Evolutionary conservation across 2,888 invertebrate species (phyloP).

Genomic region (Phortica okadai): DNA sequence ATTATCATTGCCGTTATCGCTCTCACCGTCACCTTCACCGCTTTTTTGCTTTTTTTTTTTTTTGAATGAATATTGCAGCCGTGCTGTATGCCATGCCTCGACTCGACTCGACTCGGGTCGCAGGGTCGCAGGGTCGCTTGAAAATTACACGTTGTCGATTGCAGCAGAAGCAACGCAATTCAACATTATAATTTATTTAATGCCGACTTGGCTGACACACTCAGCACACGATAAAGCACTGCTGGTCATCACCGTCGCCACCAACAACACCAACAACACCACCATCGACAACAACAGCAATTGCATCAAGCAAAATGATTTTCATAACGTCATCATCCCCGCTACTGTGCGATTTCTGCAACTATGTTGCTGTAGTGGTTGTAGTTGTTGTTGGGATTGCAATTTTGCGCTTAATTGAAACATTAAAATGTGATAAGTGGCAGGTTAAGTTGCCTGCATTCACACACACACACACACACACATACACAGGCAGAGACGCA

Average conservation of each 20-base stretch:
- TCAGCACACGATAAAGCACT: conserved; percentile 28
- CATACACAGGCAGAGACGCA: background rate
- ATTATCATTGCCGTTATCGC: too few relatives aligned
- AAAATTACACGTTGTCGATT: conserved; percentile 42
- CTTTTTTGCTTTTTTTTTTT: too few relatives aligned
- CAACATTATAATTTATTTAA: conserved; percentile 62
- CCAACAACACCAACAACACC: background rate
- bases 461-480: conserved; percentile 3
- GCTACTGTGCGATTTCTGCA: conserved; percentile 14
- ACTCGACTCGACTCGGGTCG: background rate
- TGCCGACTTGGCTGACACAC: conserved; percentile 40
- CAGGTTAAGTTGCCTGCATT: conserved; percentile 25
- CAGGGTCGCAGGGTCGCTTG: conserved; percentile 31
- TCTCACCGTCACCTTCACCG: too few relatives aligned
- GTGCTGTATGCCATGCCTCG: conserved; percentile 2
- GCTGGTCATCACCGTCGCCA: background rate
- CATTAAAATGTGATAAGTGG: conserved; percentile 75
- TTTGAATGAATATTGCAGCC: conserved; percentile 5
- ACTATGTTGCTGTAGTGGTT: conserved; percentile 48
- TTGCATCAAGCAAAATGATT: background rate
- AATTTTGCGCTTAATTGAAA: conserved; percentile 72
- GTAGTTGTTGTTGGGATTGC: conserved; percentile 53
- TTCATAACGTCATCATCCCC: background rate
- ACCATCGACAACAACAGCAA: background rate
- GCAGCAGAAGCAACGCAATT: conserved; percentile 45